Evolutionary conservation across 2,797 vertebrate genomes (phyloP), one percentile per base, ranked within the genome.

Genomic region (Centroberyx gerrardi): DNA sequence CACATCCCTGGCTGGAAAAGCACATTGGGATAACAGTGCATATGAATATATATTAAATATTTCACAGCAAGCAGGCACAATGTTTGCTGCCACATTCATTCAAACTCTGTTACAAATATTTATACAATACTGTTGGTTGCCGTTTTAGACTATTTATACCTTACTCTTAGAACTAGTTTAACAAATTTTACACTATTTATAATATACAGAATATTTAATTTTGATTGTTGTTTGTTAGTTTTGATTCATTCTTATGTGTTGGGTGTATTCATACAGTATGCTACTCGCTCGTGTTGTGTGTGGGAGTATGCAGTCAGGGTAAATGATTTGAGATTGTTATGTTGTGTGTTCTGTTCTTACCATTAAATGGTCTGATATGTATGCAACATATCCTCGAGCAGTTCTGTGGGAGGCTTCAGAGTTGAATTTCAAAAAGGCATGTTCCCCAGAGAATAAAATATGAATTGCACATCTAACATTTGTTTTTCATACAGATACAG

Each of bases 381-480:
- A 42, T 62, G 55, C 76, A 72, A 33, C 63, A 44, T 64, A 9
- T 64, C 80, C 78, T 62, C 33, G 62, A 83, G 74, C 48, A 18
- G 38, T 64, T 85, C 44, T 67, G 78, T 90, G 80, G 78, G 73
- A 76, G 82, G 68, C 60, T 38, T 71, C 65, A 55, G 10, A 67
- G 62, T 63, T 81, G 52, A 49, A 52, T 62, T 69, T 78, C 5
- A 67, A 76, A 18, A 28, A 56, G n/a, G 17, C 13, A 8, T 62
- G 18, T 81, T 81, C 36, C 2, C 68, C n/a, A 31, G 33, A 62
- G 18, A 58, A 63, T 84, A 60, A 66, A 82, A 87, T 66, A 46
- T 48, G 7, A 59, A 68, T 4, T 66, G 22, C 6, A 68, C 68
- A 22, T 22, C 1, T 8, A 14, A 38, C 51, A 72, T 22, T 49